Base-by-base conservation (phyloP, 92 coral and sea anemone species). In the Porites divaricata region DNA sequence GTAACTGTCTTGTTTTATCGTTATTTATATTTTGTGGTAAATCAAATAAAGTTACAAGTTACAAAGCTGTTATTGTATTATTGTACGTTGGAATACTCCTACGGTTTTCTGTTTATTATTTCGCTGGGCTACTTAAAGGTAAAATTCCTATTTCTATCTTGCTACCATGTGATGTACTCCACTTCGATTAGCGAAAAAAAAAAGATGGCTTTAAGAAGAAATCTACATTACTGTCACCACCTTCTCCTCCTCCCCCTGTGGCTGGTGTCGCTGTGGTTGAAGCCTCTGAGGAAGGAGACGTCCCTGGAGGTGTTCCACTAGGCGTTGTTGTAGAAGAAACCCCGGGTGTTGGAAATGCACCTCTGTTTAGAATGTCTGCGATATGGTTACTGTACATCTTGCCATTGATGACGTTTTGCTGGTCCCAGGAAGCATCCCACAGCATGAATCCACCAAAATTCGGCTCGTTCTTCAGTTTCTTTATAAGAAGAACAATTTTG, bases 341-440 rank as follows among this genome's bases (percentile, higher is more conserved):
- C 8, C 53, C 80, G 10, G 75, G 15, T 8, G 76, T 9, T 8
- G 20, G 26, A n/a, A 26, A 7, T 1, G 63, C 83, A 50, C 74
- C 49, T 24, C 16, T 7, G 74, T 67, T 17, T 6, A 76, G 58
- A 20, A 84, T 76, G 61, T 84, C 88, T 8, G 74, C 66, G 15
- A 53, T 70, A 54, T 84, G 57, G 67, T 84, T 83, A 54, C 88
- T 84, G 61, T 84, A 84, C 12, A 49, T 49, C 41, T 74, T 67
- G 53, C 83, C 88, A 21, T 58, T 1, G n/a, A 84, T 61, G 10
- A 67, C 63, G 26, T 78, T 84, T 50, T 76, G 73, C 62, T 84
- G 83, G 74, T 84, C 88, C 88, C 88, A 84, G 7, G 88, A 49
- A 9, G 67, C 57, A 56, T 84, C 88, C 88, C 88, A 84, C 48